These are phyloP conservation scores for Lordiphosa clarofinis DNA, from an alignment of 1,140 invertebrate genomes.

Conservation along the genomic window DNA sequence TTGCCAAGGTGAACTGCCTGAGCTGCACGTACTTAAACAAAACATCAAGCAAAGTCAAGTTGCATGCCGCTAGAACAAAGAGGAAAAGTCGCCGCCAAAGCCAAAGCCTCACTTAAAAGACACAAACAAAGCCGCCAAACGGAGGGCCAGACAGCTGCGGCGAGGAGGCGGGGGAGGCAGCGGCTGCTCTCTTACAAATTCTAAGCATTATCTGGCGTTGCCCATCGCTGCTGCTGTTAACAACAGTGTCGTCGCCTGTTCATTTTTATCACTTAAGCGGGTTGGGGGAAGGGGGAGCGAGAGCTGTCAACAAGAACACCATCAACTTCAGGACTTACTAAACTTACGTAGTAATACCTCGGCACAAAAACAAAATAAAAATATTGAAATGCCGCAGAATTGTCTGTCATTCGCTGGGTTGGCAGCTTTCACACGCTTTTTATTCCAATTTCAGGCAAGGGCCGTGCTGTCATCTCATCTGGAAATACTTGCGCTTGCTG, in stretches of 20 bases:
- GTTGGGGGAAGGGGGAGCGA: neutral
- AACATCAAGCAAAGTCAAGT: neutral
- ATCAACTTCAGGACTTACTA: conserved; percentile 35
- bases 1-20: neutral
- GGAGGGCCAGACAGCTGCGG: neutral
- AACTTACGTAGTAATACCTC: conserved; percentile 27
- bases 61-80: conserved; percentile 3
- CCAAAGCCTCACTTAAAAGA: conserved; percentile 11
- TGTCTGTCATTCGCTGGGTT: conserved; percentile 49
- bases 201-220: conserved; percentile 6
- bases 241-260: neutral
- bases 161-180: neutral
- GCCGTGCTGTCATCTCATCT: conserved; percentile 19
- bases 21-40: too few species aligned
- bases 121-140: conserved; percentile 2
- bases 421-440: conserved; percentile 50
- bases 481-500: conserved; percentile 24
- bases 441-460: conserved; percentile 39
- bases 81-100: neutral
- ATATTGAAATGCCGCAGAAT: conserved; percentile 20
- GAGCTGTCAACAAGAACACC: conserved; percentile 17
- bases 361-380: conserved; percentile 16
- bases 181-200: conserved; percentile 13
- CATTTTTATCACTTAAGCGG: neutral
- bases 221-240: conserved; percentile 8